Conservation (phyloP, 2,888 invertebrate species). For the Habrosyne pyritoides region DNA sequence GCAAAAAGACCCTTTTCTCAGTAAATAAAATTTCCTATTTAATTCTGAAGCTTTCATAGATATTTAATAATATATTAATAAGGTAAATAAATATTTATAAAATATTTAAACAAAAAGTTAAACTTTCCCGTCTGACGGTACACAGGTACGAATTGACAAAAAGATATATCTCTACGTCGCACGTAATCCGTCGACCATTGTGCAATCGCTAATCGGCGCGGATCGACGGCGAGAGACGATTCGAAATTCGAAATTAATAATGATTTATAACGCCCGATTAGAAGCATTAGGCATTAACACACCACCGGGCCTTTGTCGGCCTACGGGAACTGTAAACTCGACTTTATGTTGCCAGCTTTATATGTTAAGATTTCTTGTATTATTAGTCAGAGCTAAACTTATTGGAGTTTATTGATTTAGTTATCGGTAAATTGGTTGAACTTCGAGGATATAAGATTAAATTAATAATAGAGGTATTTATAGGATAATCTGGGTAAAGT, state of each 20-base stretch:
- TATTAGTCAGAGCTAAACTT: neutral
- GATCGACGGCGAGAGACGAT: slow-evolving; percentile 68
- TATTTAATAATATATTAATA: too few relatives aligned
- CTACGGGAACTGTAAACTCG: slow-evolving; percentile 11
- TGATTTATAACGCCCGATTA: slow-evolving; percentile 82
- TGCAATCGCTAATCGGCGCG: slow-evolving; percentile 80
- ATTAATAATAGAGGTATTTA: too few relatives aligned
- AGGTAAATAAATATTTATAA: too few relatives aligned
- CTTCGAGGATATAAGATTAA: too few relatives aligned
- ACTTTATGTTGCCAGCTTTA: slow-evolving; percentile 1
- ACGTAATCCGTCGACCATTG: slow-evolving; percentile 78
- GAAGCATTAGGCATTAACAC: slow-evolving; percentile 61
- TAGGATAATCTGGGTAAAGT: too few relatives aligned
- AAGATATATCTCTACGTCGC: slow-evolving; percentile 76
- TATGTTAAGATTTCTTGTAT: neutral
- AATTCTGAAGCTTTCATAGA: too few relatives aligned
- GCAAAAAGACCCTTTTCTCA: too few relatives aligned
- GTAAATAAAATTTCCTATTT: too few relatives aligned
- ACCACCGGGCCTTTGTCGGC: slow-evolving; percentile 54
- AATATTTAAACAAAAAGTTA: slow-evolving; percentile 12
- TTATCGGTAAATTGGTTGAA: neutral
- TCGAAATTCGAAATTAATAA: slow-evolving; percentile 80
- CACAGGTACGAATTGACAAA: slow-evolving; percentile 78
- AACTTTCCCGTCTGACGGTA: slow-evolving; percentile 50
- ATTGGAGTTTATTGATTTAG: neutral